Conservation (phyloP, 2,797 vertebrate genomes). For the Phrynocephalus guinanensis region DNA sequence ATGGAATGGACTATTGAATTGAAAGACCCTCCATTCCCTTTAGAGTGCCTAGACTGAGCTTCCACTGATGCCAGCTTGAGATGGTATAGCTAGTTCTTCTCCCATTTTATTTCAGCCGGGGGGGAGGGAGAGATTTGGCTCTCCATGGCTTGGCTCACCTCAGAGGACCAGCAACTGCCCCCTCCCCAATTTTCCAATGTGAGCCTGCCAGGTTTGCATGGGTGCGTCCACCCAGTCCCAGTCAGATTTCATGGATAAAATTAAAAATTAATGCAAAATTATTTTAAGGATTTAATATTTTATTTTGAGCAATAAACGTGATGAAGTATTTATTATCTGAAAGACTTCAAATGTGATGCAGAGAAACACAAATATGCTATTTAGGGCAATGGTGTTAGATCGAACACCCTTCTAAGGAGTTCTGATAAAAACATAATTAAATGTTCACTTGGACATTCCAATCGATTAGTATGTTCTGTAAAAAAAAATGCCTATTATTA, state of each 20-base stretch:
- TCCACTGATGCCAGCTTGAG: no score
- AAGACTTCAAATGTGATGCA: neutral
- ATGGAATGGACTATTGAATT: neutral
- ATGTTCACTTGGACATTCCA: neutral
- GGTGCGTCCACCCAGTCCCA: neutral
- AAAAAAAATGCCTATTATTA: neutral
- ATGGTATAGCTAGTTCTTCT: no score
- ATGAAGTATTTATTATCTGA: neutral
- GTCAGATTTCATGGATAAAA: neutral
- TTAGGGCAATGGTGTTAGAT: neutral
- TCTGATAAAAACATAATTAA: constrained; percentile 14
- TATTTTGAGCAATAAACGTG: no score
- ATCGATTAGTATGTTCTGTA: neutral
- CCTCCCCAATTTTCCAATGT: neutral
- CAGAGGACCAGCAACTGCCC: no score
- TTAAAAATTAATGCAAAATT: neutral
- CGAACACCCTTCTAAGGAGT: neutral
- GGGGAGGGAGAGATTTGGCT: neutral
- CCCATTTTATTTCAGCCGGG: neutral
- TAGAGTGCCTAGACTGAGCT: neutral
- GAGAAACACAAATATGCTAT: neutral
- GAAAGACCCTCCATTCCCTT: neutral
- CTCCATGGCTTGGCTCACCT: neutral
- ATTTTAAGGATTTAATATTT: neutral
- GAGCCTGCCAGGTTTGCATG: neutral